Conservation (phyloP, 2,113 vertebrate genomes). For the Hypocryptadius cinnamomeus region DNA sequence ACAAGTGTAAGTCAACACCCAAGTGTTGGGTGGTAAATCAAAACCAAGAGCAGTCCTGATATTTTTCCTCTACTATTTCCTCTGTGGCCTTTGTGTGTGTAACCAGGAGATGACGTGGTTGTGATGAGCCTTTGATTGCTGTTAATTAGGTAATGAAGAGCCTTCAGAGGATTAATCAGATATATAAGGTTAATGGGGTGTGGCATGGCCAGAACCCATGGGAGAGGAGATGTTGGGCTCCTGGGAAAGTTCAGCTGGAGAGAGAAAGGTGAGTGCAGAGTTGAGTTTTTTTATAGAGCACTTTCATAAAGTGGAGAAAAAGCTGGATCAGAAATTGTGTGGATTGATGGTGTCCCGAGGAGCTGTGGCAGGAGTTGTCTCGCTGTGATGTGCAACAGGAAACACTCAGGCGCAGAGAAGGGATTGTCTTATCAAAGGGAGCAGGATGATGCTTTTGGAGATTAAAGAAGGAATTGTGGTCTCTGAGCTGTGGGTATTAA, state of each 20-base stretch:
- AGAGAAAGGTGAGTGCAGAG: neutral
- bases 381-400: neutral
- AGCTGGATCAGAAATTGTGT: neutral
- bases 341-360: neutral
- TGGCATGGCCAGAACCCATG: accelerated
- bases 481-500: neutral
- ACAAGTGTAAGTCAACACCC: neutral
- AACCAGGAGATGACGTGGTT: neutral
- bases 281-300: neutral
- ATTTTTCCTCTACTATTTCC: neutral
- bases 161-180: neutral
- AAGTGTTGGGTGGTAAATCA: neutral
- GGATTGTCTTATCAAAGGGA: neutral
- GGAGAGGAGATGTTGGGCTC: neutral
- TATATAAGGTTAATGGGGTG: neutral
- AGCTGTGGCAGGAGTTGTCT: neutral
- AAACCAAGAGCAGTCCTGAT: neutral
- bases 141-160: neutral
- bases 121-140: neutral
- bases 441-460: neutral
- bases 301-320: neutral
- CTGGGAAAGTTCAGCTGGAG: neutral
- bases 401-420: neutral
- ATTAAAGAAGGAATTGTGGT: neutral
- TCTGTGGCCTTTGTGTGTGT: neutral